phyloP scores from a whole-genome alignment of 2,888 invertebrate species.

The Campoplex capitator region DNA sequence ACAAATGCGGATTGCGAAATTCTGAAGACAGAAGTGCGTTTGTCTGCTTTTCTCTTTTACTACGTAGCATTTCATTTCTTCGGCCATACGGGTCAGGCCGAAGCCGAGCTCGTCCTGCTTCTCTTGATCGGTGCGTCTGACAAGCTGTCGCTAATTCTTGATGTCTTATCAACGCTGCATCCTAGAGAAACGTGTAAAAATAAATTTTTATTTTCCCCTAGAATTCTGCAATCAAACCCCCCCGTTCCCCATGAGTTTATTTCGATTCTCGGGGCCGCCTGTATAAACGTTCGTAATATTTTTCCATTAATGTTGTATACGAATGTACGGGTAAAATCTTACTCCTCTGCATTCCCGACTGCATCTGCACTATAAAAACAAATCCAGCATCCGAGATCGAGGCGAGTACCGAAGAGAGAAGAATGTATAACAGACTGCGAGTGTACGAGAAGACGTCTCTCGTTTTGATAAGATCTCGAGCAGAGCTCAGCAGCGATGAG shows the following conservation, averaged over 20 bases:
- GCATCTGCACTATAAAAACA: constrained; percentile 62
- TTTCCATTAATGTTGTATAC: neutral
- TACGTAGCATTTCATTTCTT: too few relatives aligned
- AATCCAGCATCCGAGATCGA: constrained; percentile 53
- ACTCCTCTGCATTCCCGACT: constrained; percentile 56
- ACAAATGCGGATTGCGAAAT: too few relatives aligned
- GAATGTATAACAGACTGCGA: constrained; percentile 46
- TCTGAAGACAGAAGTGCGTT: too few relatives aligned
- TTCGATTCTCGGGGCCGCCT: neutral
- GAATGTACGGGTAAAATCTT: constrained; percentile 30
- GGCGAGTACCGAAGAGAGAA: constrained; percentile 21
- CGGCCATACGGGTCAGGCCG: too few relatives aligned
- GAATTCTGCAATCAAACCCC: neutral
- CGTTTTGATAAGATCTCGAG: constrained; percentile 59
- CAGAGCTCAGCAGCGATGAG: constrained; percentile 28
- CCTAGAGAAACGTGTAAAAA: neutral
- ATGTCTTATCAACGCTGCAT: too few relatives aligned
- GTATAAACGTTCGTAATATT: neutral
- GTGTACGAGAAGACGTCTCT: constrained; percentile 46
- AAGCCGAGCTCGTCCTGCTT: too few relatives aligned
- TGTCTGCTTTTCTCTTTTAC: too few relatives aligned
- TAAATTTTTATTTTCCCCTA: neutral
- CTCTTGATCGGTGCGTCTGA: neutral
- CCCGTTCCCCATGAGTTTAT: neutral
- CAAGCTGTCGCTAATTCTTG: neutral